Percentiles rank a stretch among this genome's conserved stretches.
phyloP scores from a whole-genome alignment of 2,797 vertebrate genomes.

The Erithacus rubecula region DNA sequence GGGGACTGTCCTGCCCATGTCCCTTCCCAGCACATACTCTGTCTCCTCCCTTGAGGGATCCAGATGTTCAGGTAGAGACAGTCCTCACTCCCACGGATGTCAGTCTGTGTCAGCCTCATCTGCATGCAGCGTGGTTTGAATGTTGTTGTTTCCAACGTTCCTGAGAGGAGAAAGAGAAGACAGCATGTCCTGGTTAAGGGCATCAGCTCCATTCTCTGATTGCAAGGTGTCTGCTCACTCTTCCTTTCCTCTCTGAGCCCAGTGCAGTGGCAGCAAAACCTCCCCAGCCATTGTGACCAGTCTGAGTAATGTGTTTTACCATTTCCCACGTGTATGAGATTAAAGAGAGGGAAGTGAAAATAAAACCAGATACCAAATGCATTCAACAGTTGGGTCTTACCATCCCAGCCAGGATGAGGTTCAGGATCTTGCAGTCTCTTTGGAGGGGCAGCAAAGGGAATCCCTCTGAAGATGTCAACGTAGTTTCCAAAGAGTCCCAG shows the following conservation, averaged over 20 bases:
- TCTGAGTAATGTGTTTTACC: neutral
- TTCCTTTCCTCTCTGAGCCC: neutral
- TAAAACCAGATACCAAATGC: neutral
- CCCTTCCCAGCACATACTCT: slow-evolving; percentile 57
- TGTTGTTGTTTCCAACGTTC: neutral
- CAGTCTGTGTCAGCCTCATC: neutral
- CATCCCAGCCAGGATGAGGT: neutral
- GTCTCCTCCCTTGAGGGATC: slow-evolving; percentile 82
- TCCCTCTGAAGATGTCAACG: slow-evolving; percentile 89
- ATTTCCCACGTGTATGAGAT: neutral
- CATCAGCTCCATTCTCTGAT: neutral
- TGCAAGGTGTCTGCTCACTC: neutral
- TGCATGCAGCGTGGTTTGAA: neutral
- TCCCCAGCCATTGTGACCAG: no score
- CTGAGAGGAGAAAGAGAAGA: neutral
- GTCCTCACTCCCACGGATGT: slow-evolving; percentile 81
- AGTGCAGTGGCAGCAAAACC: neutral
- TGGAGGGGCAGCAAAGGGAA: slow-evolving; percentile 87
- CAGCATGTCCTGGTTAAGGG: neutral
- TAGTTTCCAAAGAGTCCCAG: slow-evolving; percentile 71
- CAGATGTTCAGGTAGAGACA: slow-evolving; percentile 97
- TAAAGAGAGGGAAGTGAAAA: fast-evolving
- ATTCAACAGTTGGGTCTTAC: neutral
- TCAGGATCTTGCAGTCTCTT: neutral
- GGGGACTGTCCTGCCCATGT: neutral